These are phyloP conservation scores for Leptopterna dolabrata DNA, from an alignment of 2,888 invertebrate species.

Conservation along the genomic window DNA sequence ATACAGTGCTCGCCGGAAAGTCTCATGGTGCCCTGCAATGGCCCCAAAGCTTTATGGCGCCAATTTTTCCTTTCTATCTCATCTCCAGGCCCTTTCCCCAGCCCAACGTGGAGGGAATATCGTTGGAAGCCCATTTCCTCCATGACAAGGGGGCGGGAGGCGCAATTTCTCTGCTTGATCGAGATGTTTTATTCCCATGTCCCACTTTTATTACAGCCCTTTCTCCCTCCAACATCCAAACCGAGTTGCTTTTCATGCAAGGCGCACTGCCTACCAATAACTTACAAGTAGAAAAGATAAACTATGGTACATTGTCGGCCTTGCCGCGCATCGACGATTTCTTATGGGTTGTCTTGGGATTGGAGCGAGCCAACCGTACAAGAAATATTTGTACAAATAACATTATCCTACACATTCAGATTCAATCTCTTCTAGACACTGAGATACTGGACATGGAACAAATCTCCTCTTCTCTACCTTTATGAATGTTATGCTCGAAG, in stretches of 20 bases:
- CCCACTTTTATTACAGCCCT: slow-evolving; percentile 47
- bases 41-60: slow-evolving; percentile 36
- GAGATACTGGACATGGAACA: too few species aligned
- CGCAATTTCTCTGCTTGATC: slow-evolving; percentile 50
- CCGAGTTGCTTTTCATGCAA: slow-evolving; percentile 42
- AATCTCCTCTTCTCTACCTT: too few species aligned
- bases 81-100: slow-evolving; percentile 21
- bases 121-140: slow-evolving; percentile 43
- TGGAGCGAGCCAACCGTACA: too few species aligned
- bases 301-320: slow-evolving; percentile 42
- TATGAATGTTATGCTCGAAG: too few species aligned
- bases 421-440: too few species aligned
- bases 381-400: too few species aligned
- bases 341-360: neutral
- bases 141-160: slow-evolving; percentile 25
- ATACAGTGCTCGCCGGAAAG: neutral
- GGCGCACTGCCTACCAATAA: slow-evolving; percentile 50
- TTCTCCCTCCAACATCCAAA: neutral
- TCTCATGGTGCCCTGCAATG: neutral
- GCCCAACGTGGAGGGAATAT: slow-evolving; percentile 49
- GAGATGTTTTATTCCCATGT: slow-evolving; percentile 53
- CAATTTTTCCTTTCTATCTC: slow-evolving; percentile 42
- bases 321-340: slow-evolving; percentile 21
- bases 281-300: slow-evolving; percentile 48
- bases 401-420: too few species aligned